phyloP scores from a whole-genome alignment of 2,797 vertebrate species.

The Mallotus villosus region DNA sequence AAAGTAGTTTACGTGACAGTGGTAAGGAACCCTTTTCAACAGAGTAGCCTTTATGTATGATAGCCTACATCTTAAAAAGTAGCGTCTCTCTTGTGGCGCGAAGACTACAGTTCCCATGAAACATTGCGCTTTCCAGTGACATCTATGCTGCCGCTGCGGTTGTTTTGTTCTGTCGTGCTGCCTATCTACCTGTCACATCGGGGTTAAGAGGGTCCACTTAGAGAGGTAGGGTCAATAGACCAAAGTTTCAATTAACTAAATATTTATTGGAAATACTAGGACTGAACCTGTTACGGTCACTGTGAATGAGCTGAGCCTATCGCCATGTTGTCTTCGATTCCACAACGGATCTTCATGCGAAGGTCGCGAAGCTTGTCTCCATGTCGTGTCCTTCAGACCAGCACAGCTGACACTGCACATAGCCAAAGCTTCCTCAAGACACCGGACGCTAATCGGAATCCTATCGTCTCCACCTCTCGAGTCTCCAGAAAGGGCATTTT shows the following conservation, averaged over 20 bases:
- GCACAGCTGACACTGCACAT: conserved; percentile 23
- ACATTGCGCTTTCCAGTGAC: conserved; percentile 48
- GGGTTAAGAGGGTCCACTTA: neutral
- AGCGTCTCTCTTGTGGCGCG: neutral
- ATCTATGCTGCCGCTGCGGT: conserved; percentile 36
- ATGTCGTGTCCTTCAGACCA: conserved; percentile 71
- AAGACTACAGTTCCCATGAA: conserved; percentile 67
- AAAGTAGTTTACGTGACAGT: neutral
- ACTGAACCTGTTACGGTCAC: neutral
- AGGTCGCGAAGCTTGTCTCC: conserved; percentile 78
- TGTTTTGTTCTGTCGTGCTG: conserved; percentile 49
- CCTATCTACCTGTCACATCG: conserved; percentile 9
- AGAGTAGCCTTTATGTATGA: no score
- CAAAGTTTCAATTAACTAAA: no score
- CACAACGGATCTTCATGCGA: conserved; percentile 71
- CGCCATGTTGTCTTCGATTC: conserved; percentile 73
- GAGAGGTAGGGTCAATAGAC: neutral
- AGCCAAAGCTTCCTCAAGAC: conserved; percentile 51
- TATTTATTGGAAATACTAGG: neutral
- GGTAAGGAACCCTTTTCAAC: neutral
- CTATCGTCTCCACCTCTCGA: conserved; percentile 61
- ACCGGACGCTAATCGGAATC: conserved; percentile 57
- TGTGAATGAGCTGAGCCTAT: conserved; percentile 38
- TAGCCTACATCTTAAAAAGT: neutral
- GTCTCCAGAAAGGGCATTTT: conserved; percentile 63